phyloP scores from a whole-genome alignment of 2,888 invertebrate species.

The Metalampra italica region DNA sequence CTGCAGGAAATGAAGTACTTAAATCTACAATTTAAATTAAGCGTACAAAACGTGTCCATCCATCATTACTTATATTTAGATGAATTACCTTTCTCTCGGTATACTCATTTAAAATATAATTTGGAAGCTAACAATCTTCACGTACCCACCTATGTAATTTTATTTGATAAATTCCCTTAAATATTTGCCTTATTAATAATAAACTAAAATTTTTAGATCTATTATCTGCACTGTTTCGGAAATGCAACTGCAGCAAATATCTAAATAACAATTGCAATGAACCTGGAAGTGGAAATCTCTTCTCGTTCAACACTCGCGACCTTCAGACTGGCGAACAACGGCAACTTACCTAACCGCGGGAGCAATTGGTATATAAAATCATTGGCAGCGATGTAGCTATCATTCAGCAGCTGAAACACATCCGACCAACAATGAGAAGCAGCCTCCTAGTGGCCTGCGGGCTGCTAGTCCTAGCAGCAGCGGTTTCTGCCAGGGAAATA shows the following conservation, averaged over 20 bases:
- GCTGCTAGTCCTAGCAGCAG: constrained; percentile 69
- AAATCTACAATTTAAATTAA: no score
- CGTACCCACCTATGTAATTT: no score
- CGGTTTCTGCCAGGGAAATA: constrained; percentile 68
- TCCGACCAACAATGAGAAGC: constrained; percentile 54
- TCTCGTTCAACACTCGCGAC: constrained; percentile 33
- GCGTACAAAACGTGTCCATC: no score
- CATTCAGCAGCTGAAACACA: constrained; percentile 51
- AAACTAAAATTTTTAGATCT: no score
- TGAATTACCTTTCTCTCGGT: no score
- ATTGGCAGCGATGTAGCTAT: constrained; percentile 44
- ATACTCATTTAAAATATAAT: no score
- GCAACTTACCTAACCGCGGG: constrained; percentile 50
- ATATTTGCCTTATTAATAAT: no score
- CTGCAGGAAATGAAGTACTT: no score
- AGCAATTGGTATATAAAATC: constrained; percentile 63
- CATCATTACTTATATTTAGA: no score
- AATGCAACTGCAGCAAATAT: constrained; percentile 1
- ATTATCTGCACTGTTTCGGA: constrained; percentile 4
- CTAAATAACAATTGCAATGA: constrained; percentile 10
- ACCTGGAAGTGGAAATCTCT: constrained; percentile 49
- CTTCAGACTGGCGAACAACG: constrained; percentile 33
- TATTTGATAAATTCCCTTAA: no score
- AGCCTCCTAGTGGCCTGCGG: constrained; percentile 53
- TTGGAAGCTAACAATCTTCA: no score